Evolutionary conservation across 2,797 vertebrate species (phyloP), one percentile per base, ranked within the genome.

Genomic region (Pogoniulus pusillus): DNA sequence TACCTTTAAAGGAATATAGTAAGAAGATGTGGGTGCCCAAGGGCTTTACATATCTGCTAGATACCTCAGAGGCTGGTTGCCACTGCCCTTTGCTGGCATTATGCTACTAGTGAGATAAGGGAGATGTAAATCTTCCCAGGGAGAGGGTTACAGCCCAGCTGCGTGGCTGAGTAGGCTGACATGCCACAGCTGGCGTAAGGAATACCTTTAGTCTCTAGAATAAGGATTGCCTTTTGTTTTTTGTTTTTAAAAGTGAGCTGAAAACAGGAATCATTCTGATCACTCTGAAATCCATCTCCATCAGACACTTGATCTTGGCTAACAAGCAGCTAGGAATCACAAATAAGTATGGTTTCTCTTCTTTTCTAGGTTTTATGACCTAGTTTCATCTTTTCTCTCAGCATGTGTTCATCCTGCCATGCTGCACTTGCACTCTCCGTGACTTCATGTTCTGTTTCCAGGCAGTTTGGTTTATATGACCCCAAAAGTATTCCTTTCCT

Each of bases 361-460:
- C 55, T 90, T 87, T 84, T 60, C 49, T 87, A 23, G 29, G 16
- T 34, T 86, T 85, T 87, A 69, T 85, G 84, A 89, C 62, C 84
- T 77, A 75, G 13, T 87, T 93, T 80, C 30, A 32, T 66, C 34
- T 82, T 80, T 90, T 82, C 63, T 77, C 51, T 85, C 24, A 34
- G 37, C 24, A 68, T 59, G 8, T 54, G 62, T 45, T 82, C 74
- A 43, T 83, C 66, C 18, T 62, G 45, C 69, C 69, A 47, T 2
- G 6, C 27, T 41, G 47, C n/a, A 37, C 32, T 88, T 73, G 69
- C 59, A 54, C 7, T 60, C 30, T 51, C n/a, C 4, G 0, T 79
- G 75, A 77, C 81, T 95, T 64, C 27, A 27, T 7, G 3, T 80
- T 92, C 51, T 88, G 17, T 76, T 92, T 91, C 73, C 63, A 88